phyloP scores from a whole-genome alignment of 2,797 vertebrate species.

The Coranthus polyacanthus region DNA sequence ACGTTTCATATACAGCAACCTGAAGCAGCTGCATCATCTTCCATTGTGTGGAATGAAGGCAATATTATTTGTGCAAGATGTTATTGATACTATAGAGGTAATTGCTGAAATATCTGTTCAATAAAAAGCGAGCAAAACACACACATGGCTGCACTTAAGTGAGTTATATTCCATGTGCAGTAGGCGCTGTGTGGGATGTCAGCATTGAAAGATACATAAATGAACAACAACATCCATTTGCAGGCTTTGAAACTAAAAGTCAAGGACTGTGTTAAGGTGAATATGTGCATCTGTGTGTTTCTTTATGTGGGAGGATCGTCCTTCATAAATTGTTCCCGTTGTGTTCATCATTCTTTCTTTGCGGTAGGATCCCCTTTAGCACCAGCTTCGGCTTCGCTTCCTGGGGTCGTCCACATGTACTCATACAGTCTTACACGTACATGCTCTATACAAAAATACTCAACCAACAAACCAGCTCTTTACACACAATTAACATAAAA shows the following conservation, averaged over 20 bases:
- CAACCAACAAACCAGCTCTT: too few relatives aligned
- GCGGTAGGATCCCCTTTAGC: too few relatives aligned
- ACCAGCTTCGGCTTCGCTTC: too few relatives aligned
- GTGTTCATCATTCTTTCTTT: too few relatives aligned
- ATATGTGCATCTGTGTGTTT: neutral
- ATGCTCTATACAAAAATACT: too few relatives aligned
- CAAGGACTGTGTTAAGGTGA: neutral
- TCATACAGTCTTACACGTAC: too few relatives aligned
- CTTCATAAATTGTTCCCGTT: too few relatives aligned
- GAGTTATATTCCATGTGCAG: neutral
- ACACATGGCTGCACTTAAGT: neutral
- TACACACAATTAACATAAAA: too few relatives aligned
- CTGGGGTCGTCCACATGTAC: too few relatives aligned
- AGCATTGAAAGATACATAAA: slow-evolving; percentile 4
- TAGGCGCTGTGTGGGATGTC: slow-evolving; percentile 29
- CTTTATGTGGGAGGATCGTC: neutral
- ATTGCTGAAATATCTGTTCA: slow-evolving; percentile 12
- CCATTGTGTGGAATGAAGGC: slow-evolving; percentile 34
- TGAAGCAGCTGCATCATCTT: slow-evolving; percentile 15
- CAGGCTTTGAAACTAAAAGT: slow-evolving; percentile 8
- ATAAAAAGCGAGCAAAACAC: slow-evolving; percentile 7
- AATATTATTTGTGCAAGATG: neutral
- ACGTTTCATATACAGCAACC: slow-evolving; percentile 38
- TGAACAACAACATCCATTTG: slow-evolving; percentile 3
- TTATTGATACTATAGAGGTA: neutral